Evolutionary conservation across 2,797 vertebrate genomes (phyloP).

Genomic region (Pantherophis alleghaniensis): DNA sequence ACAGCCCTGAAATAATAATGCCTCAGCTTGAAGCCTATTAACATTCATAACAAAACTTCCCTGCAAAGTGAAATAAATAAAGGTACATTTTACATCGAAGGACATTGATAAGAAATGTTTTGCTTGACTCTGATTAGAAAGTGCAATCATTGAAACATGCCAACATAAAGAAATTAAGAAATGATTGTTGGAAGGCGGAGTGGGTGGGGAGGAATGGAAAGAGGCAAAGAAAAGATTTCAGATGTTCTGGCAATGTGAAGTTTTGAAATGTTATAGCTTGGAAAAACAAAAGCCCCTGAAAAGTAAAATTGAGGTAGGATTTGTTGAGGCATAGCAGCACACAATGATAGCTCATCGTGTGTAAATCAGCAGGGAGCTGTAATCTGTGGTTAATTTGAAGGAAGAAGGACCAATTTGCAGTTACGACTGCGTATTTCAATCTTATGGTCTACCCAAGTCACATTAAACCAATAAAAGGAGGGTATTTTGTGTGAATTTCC

Average conservation of each 20-base stretch:
- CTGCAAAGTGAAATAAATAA: slow-evolving; percentile 23
- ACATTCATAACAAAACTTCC: background rate
- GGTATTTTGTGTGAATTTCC: background rate
- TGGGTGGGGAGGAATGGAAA: background rate
- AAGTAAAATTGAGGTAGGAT: slow-evolving; percentile 1
- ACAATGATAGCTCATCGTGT: background rate
- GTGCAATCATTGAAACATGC: slow-evolving; percentile 20
- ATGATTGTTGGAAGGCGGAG: background rate
- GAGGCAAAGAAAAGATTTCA: background rate
- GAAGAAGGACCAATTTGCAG: background rate
- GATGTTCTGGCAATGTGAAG: background rate
- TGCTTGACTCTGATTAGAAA: slow-evolving; percentile 19
- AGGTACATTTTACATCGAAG: background rate
- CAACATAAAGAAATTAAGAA: background rate
- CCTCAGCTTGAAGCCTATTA: slow-evolving; percentile 16
- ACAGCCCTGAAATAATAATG: slow-evolving; percentile 26
- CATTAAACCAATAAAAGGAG: background rate
- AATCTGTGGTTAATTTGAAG: background rate
- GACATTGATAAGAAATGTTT: slow-evolving; percentile 13
- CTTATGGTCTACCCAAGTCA: background rate
- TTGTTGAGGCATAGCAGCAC: background rate
- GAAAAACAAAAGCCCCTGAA: slow-evolving; percentile 42
- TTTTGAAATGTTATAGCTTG: background rate
- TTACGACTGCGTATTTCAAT: background rate
- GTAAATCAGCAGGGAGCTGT: background rate